Evolutionary conservation across 2,888 invertebrate genomes (phyloP).

Genomic region (Xestia sexstrigata): DNA sequence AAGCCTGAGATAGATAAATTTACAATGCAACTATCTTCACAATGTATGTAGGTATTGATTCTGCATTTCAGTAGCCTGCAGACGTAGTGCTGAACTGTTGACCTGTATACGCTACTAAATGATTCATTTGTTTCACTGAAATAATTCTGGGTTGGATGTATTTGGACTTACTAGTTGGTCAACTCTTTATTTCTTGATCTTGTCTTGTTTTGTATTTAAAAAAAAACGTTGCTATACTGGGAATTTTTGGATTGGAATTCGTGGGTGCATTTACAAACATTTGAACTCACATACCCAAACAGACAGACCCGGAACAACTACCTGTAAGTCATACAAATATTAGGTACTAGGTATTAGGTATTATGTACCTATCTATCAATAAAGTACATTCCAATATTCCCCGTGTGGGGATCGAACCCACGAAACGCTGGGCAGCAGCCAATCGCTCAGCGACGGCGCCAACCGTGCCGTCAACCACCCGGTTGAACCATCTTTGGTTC

Average conservation of each 20-base stretch:
- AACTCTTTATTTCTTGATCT: not conserved
- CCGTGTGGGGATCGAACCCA: not conserved
- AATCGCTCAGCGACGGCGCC: not conserved
- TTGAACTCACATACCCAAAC: not conserved
- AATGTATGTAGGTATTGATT: conserved; percentile 41
- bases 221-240: no score
- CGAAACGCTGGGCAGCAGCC: not conserved
- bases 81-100: conserved; percentile 26
- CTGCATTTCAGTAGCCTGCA: conserved; percentile 23
- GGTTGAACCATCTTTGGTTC: not conserved
- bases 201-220: no score
- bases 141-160: not conserved
- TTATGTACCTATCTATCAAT: no score
- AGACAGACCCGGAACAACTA: not conserved
- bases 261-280: not conserved
- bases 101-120: conserved; percentile 35
- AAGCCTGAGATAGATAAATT: not conserved
- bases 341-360: no score
- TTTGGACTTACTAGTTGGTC: not conserved
- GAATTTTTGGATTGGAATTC: no score
- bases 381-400: no score
- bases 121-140: conserved; percentile 22
- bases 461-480: no score
- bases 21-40: conserved; percentile 18
- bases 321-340: not conserved